A percentile compares a stretch with the other conserved stretches of the same genome.
Conservation (phyloP, 23 tunicate genomes). For the Clavelina lepadiformis region DNA sequence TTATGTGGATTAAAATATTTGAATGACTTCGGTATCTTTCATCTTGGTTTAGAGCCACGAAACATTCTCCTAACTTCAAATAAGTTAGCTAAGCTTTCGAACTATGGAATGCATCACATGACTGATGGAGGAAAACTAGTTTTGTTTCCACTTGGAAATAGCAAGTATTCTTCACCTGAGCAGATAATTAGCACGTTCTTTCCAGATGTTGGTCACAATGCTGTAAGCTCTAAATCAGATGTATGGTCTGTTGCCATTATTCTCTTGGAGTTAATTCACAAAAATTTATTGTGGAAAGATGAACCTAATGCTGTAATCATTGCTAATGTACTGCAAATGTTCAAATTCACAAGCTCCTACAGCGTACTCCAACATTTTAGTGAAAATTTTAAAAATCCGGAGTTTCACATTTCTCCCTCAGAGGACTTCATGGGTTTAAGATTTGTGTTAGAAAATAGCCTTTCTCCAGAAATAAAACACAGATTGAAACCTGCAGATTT, state of each 20-base stretch:
- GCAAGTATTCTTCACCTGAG: conserved; percentile 72
- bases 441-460: conserved; percentile 14
- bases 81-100: conserved; percentile 39
- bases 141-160: conserved; percentile 39
- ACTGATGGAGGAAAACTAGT: conserved; percentile 71
- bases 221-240: conserved; percentile 45
- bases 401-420: background rate
- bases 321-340: conserved; percentile 28
- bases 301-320: conserved; percentile 24
- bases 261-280: conserved; percentile 46
- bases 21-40: conserved; percentile 29
- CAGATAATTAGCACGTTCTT: conserved; percentile 19
- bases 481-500: conserved; percentile 4
- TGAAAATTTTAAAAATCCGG: conserved; percentile 7
- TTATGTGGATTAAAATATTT: conserved; percentile 46
- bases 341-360: conserved; percentile 15
- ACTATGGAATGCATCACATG: conserved; percentile 75
- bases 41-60: conserved; percentile 55
- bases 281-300: conserved; percentile 23
- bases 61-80: conserved; percentile 36
- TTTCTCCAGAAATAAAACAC: conserved; percentile 8
- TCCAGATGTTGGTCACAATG: background rate
- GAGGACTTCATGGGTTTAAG: background rate
- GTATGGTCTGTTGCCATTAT: conserved; percentile 72
- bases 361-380: conserved; percentile 15